Evolutionary conservation across 1,140 invertebrate species (phyloP).

Genomic region (Whitmania pigra): DNA sequence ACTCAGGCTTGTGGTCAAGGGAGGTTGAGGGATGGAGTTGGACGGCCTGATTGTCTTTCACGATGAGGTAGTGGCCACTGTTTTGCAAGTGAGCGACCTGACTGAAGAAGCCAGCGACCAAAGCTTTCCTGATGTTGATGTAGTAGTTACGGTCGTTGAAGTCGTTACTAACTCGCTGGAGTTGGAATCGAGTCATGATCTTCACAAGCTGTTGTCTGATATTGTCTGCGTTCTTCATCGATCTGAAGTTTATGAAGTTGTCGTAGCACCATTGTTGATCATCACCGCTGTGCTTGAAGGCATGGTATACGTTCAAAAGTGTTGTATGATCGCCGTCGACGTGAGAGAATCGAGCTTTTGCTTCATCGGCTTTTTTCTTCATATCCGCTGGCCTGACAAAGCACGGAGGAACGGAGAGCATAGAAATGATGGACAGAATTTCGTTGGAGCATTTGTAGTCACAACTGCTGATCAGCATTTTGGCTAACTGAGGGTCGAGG

Average conservation of each 20-base stretch:
- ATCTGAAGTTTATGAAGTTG: slow-evolving; percentile 97
- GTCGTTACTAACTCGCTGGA: slow-evolving; percentile 77
- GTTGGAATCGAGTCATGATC: slow-evolving; percentile 81
- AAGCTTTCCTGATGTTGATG: slow-evolving; percentile 91
- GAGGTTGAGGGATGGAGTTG: slow-evolving; percentile 97
- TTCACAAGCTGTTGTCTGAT: slow-evolving; percentile 66
- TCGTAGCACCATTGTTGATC: slow-evolving; percentile 98
- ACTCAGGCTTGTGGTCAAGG: slow-evolving; percentile 97
- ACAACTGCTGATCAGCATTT: slow-evolving; percentile 89
- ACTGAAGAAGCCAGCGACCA: slow-evolving; percentile 98
- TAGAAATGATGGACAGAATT: slow-evolving; percentile 93
- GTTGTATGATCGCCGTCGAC: slow-evolving; percentile 97
- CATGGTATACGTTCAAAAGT: slow-evolving; percentile 86
- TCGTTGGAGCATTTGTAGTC: slow-evolving; percentile 99
- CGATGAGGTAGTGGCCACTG: slow-evolving; percentile 90
- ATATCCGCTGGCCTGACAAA: slow-evolving; percentile 96
- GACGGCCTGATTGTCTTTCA: slow-evolving; percentile 97
- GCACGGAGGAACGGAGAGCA: slow-evolving; percentile 99
- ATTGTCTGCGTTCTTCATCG: slow-evolving; percentile 81
- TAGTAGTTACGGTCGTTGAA: slow-evolving; percentile 98
- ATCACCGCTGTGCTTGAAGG: slow-evolving; percentile 90
- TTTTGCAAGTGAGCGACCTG: slow-evolving; percentile 91
- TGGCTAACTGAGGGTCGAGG: slow-evolving; percentile 92
- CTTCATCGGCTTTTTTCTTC: slow-evolving; percentile 94
- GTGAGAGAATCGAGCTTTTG: slow-evolving; percentile 97